Evolutionary conservation across 1,140 invertebrate species (phyloP), one percentile per base, ranked within the genome.

Genomic region (Cardiocondyla obscurior): DNA sequence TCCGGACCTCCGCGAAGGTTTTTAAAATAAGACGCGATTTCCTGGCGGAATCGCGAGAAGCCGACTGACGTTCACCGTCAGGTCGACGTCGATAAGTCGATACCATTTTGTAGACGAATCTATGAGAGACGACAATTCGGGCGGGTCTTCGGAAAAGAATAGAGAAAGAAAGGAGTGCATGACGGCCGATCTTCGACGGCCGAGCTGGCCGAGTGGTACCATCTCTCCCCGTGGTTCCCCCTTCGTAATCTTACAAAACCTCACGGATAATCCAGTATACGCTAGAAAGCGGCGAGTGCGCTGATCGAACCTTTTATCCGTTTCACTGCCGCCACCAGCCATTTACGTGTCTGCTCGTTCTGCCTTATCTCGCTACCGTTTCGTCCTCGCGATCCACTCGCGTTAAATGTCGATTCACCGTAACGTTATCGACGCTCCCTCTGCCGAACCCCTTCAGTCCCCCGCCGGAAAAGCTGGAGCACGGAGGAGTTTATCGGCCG

Each of bases 251-350:
- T 86, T 22, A 62, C 81, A 46, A 85, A 88, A 88, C 85, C 77
- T 82, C 57, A 25, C 36, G 86, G 83, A 87, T 88, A 88, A 88
- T 87, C 86, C 86, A 77, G 86, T 77, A 64, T 81, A 84, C 22
- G 44, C 8, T 42, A 30, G 22, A 64, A 57, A 83, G 60, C 46
- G 69, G 28, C 30, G 33, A 55, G 83, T n/a, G 57, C 62, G 76
- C 55, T 84, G 85, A 88, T 88, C 86, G 85, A 88, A 88, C 83
- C 86, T 88, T 88, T 88, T 88, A 88, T 88, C 86, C 86, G 82
- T 74, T 84, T 60, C 85, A 69, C 36, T 58, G 36, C 42, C 60
- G 53, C 72, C 53, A 25, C 49, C 49, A 72, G 60, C 86, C 86
- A 87, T 87, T 87, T 87, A 87, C 72, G 85, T 87, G 82, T 65